A percentile compares a stretch with the other conserved stretches of the same genome.
Evolutionary conservation across 2,888 invertebrate species (phyloP).

Genomic region (Meteorus cinctellus): DNA sequence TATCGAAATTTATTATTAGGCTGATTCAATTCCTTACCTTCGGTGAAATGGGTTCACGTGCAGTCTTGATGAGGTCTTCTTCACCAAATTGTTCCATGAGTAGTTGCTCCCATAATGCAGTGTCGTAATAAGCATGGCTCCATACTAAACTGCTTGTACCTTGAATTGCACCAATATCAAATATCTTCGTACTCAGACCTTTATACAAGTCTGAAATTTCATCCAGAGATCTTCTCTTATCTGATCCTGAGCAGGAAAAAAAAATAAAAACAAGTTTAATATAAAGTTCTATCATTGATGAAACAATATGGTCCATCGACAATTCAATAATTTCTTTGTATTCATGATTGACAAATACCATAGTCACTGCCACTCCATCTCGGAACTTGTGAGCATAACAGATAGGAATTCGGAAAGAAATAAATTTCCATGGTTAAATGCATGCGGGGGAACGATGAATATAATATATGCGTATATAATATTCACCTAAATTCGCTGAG

Average conservation of each 20-base stretch:
- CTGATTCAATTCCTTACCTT: constrained; percentile 72
- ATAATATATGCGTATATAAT: constrained; percentile 30
- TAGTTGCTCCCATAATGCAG: constrained; percentile 86
- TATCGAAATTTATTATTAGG: background rate
- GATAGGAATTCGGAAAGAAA: constrained; percentile 5
- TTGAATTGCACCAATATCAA: constrained; percentile 79
- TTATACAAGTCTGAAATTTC: constrained; percentile 79
- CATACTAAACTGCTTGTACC: constrained; percentile 87
- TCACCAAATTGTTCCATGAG: constrained; percentile 81
- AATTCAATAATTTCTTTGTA: background rate
- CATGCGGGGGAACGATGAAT: background rate
- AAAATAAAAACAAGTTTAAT: background rate
- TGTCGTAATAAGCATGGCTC: constrained; percentile 92
- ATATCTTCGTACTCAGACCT: constrained; percentile 79
- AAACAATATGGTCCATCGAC: background rate
- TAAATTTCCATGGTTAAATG: background rate
- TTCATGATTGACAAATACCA: constrained; percentile 35
- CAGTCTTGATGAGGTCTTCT: constrained; percentile 77
- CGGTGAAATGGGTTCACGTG: constrained; percentile 75
- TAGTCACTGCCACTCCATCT: constrained; percentile 49
- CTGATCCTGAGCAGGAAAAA: constrained; percentile 72
- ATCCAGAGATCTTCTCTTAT: constrained; percentile 76
- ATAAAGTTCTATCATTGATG: constrained; percentile 15
- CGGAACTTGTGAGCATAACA: constrained; percentile 54
- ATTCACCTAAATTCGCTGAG: constrained; percentile 81